Percentiles rank a stretch among this genome's conserved stretches.
phyloP scores from a whole-genome alignment of 2,797 vertebrate genomes.

The Salarias fasciatus region DNA sequence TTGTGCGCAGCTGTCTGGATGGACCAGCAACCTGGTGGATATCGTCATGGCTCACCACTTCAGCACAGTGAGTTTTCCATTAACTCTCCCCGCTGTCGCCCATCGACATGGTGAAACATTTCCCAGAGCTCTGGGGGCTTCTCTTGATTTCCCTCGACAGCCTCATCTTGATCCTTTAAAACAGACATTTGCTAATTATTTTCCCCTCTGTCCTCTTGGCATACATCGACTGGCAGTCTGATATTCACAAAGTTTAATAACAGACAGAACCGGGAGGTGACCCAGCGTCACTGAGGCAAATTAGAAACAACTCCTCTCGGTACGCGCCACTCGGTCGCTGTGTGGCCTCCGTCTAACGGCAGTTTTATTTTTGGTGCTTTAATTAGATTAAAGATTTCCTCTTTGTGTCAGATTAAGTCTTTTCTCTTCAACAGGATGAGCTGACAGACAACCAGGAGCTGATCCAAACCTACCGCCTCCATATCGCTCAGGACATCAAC shows the following conservation, averaged over 20 bases:
- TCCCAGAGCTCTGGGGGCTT: conserved; percentile 16
- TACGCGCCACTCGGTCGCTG: too few species aligned
- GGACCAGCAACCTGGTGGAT: conserved; percentile 96
- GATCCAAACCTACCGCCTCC: conserved; percentile 96
- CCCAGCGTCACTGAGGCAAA: too few species aligned
- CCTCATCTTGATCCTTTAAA: conserved; percentile 8
- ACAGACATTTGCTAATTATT: conserved; percentile 36
- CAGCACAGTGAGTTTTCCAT: conserved; percentile 88
- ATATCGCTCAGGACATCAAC: conserved; percentile 97
- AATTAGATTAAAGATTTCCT: background rate
- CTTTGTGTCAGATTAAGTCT: background rate
- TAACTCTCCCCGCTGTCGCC: conserved; percentile 21
- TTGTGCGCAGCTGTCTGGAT: conserved; percentile 89
- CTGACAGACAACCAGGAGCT: conserved; percentile 95
- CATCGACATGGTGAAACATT: conserved; percentile 14
- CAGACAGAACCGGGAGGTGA: too few species aligned
- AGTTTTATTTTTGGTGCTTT: background rate
- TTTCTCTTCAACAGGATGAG: conserved; percentile 85
- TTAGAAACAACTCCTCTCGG: background rate
- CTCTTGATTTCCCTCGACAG: conserved; percentile 52
- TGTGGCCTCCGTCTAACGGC: too few species aligned
- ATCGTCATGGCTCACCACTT: conserved; percentile 95
- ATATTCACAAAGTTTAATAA: conserved; percentile 18
- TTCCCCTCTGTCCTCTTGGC: conserved; percentile 28
- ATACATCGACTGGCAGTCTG: conserved; percentile 1